A percentile compares a stretch with the other conserved stretches of the same genome.
These are phyloP conservation scores for Coryphaenoides rupestris DNA, from an alignment of 2,113 vertebrate genomes.

Conservation along the genomic window DNA sequence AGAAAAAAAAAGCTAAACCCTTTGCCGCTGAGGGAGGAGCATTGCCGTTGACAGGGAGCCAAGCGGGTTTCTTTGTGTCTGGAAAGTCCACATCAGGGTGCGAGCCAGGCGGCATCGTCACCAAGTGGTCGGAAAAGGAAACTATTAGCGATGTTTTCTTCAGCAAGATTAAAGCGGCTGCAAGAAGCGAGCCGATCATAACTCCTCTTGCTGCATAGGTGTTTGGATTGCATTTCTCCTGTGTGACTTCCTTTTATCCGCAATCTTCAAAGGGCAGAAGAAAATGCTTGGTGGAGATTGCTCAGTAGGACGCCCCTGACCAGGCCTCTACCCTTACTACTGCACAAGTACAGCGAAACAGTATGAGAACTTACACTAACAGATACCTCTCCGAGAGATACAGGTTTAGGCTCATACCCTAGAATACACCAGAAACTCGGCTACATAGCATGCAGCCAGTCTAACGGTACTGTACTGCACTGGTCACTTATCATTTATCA, in stretches of 20 bases:
- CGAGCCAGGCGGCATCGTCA: conserved; percentile 52
- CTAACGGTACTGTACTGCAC: too few relatives aligned
- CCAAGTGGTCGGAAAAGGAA: conserved; percentile 82
- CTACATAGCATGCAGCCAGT: too few relatives aligned
- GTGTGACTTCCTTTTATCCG: conserved; percentile 15
- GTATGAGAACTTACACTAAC: too few relatives aligned
- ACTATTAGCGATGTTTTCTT: conserved; percentile 84
- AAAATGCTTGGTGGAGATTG: too few relatives aligned
- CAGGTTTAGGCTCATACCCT: too few relatives aligned
- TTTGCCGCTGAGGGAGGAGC: too few relatives aligned
- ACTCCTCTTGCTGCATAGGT: conserved; percentile 77
- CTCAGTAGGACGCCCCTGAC: neutral
- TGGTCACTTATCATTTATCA: too few relatives aligned
- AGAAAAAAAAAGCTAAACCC: conserved; percentile 48
- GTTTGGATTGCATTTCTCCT: conserved; percentile 49
- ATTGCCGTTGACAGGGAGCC: conserved; percentile 74
- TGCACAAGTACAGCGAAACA: too few relatives aligned
- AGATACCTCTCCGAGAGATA: too few relatives aligned
- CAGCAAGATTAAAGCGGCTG: conserved; percentile 80
- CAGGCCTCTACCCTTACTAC: too few relatives aligned
- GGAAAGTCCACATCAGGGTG: conserved; percentile 77
- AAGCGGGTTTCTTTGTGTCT: conserved; percentile 77
- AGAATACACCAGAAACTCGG: too few relatives aligned
- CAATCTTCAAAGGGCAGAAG: conserved; percentile 42
- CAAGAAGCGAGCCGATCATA: conserved; percentile 75